Evolutionary conservation across 2,797 vertebrate species (phyloP), one percentile per base, ranked within the genome.

Genomic region (Danio kyathit): DNA sequence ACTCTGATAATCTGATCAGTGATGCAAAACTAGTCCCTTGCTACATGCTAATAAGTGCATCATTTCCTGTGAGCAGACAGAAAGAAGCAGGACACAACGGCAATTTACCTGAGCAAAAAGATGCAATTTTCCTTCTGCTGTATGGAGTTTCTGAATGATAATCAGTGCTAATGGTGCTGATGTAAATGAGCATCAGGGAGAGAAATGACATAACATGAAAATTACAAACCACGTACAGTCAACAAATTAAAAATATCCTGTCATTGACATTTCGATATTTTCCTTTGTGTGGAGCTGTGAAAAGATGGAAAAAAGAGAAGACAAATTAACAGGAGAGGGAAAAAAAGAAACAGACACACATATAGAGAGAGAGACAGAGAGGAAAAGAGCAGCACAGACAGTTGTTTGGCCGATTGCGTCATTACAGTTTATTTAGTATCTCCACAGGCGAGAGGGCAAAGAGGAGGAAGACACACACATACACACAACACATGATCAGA

Each of bases 331-430:
- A 67, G 75, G 73, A 85, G 84, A 84, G 76, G 85, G 63, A 40
- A 79, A 49, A 38, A 46, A 56, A 72, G 7, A 71, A n/a, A 60
- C 17, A 75, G 2, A 13, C 16, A 56, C 5, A 38, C 14, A 29
- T 43, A 74, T 71, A 81, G 86, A 80, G 84, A 81, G 85, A 80
- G 77, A 86, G 82, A 79, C 82, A 89, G 60, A 76, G 10, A 48
- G 43, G 51, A 81, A 65, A 83, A 21, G 38, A 14, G n/a, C 3
- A 29, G 52, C 63, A 75, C 17, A 60, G 71, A 29, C 21, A 54
- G 61, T 66, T 44, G 76, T 84, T 86, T 89, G 84, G 79, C 88
- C 87, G n/a, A 79, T 51, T 14, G 76, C 63, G 5, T 70, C 83
- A 88, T 79, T 51, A 65, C 14, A 51, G 56, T 65, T 48, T 61